Evolutionary conservation across 2,888 invertebrate genomes (phyloP), one percentile per base, ranked within the genome.

Genomic region (Sphaeridia pumilis): DNA sequence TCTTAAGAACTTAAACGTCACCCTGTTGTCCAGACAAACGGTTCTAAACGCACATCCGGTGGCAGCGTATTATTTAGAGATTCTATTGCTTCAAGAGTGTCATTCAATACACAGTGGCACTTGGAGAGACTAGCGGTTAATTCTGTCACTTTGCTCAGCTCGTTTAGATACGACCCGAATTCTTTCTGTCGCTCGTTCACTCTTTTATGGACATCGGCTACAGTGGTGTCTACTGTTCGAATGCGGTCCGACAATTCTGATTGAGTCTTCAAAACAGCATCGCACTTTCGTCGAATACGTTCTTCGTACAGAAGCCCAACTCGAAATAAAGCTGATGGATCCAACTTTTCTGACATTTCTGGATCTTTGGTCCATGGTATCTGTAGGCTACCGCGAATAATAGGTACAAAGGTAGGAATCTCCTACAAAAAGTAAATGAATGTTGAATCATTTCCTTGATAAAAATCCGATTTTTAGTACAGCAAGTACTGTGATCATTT

Each of bases 381-480:
- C 38, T 88, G 88, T 1, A 90, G 71, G 0, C 89, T 86, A 0
- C 88, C 89, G 35, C 90, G 73, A 81, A 94, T 87, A 46, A 94
- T 89, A 0, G 94, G 94, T 49, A 92, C 72, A 70, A 94, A 93
- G 71, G 88, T 86, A 2, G 93, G 92, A 64, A 93, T 90, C 63
- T 78, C 82, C 76, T 86, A 73, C 28, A 64, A 59, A 48, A 59
- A 64, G 47, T 38, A 49, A 41, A 21, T 22, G 22, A 7, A 10
- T 14, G 31, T 31, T 31, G 31, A 31, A 31, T 7, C 14, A 14
- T 14, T 10, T 10, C 31, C 7, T 10, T 31, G 31, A 44, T 24
- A 41, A 43, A 51, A 21, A 5, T 35, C 38, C 35, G 20, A 44
- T 28, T 45, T 47, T 46, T 42, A 42, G 43, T 21, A 20, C 43